These are phyloP conservation scores for Alcedo atthis DNA, from an alignment of 2,797 vertebrate genomes.

Conservation along the genomic window DNA sequence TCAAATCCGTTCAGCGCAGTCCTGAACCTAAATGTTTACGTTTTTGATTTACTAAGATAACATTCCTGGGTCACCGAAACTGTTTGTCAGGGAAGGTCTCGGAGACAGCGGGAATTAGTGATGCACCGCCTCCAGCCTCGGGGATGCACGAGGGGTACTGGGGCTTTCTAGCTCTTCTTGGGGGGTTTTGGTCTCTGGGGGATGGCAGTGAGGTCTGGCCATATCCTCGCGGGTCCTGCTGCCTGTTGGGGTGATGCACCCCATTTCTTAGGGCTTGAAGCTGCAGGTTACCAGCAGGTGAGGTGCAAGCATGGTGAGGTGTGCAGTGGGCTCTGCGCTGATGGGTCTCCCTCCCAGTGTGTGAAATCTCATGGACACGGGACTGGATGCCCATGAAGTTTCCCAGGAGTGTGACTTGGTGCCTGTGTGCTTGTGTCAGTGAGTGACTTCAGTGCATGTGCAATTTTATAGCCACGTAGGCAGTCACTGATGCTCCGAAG, in stretches of 20 bases:
- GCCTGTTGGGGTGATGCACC: not conserved
- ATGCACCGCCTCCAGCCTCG: not conserved
- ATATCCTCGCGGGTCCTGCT: not conserved
- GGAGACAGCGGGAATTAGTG: not conserved
- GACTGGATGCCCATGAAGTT: not conserved
- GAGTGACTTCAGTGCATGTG: not conserved
- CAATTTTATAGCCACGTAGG: not conserved
- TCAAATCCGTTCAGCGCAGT: constrained; percentile 60
- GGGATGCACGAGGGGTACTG: not conserved
- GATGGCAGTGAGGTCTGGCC: not conserved
- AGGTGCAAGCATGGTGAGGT: rapidly evolving
- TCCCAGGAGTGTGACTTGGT: not conserved
- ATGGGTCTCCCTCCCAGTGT: not conserved
- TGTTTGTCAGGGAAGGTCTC: constrained; percentile 62
- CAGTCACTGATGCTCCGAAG: not conserved
- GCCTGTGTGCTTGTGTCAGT: not conserved
- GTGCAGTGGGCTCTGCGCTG: rapidly evolving
- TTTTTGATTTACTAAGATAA: constrained; percentile 76
- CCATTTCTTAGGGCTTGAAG: rapidly evolving
- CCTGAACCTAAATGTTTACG: constrained; percentile 73
- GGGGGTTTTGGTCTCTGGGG: rapidly evolving
- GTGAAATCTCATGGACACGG: not conserved
- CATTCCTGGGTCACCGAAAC: constrained; percentile 60
- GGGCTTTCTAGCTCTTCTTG: not conserved
- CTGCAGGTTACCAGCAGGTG: rapidly evolving